Evolutionary conservation across 2,797 vertebrate genomes (phyloP), one percentile per base, ranked within the genome.

Genomic region (Diceros bicornis): DNA sequence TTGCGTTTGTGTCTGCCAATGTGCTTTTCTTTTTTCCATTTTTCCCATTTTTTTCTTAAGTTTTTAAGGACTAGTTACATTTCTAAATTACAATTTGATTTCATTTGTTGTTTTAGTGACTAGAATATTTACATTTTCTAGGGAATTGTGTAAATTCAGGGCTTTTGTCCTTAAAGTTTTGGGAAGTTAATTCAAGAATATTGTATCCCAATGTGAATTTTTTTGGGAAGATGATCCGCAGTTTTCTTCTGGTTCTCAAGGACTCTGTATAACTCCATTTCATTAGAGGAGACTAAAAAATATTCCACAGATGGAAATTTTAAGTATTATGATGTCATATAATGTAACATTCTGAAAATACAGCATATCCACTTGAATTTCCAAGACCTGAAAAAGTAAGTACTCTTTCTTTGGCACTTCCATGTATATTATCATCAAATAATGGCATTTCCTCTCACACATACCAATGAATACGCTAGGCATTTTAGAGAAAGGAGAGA

Each of bases 251-350:
- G 37, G 50, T 89, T 91, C 29, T 92, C 66, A 27, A 93, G 34
- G 21, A 23, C n/a, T 91, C 74, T 34, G 0, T 89, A 8, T 82
- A 75, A 75, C 23, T 79, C 17, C 5, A 18, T 55, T 89, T 44
- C 50, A 27, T 96, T 86, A 83, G 44, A 94, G 25, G 61, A 61
- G 90, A 89, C 55, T 29, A 61, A 91, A 61, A 85, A 69, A 52
- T 72, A 82, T 69, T 57, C 47, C 59, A 82, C 21, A 89, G 57
- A 69, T 61, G 50, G 37, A 61, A 93, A 96, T 23, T 78, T 20
- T 69, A 86, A 44, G 41, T 52, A 96, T 97, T 98, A 72, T 97
- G 97, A 98, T 96, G 97, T 97, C 97, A 91, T n/a, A 83, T 57
- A 96, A 89, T 85, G 20, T 55, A 97, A 75, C 77, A 95, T 97